These are phyloP conservation scores for Andricus curvator DNA, from an alignment of 2,888 invertebrate genomes.

Conservation along the genomic window DNA sequence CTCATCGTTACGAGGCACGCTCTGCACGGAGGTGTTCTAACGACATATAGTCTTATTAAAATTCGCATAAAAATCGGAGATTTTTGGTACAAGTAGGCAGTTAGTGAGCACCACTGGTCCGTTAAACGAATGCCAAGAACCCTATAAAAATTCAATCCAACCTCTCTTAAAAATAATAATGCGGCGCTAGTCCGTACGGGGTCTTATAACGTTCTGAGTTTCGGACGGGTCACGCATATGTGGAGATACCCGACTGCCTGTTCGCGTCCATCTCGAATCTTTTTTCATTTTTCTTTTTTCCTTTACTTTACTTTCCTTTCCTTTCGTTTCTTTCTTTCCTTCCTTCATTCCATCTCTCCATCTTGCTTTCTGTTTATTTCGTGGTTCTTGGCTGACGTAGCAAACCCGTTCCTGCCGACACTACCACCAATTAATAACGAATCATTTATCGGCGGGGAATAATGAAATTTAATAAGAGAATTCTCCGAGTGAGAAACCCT, in stretches of 20 bases:
- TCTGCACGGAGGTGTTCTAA: slow-evolving; percentile 58
- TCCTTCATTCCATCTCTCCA: slow-evolving; percentile 25
- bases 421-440: slow-evolving; percentile 53
- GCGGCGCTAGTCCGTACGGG: slow-evolving; percentile 58
- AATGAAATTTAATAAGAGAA: slow-evolving; percentile 56
- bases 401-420: slow-evolving; percentile 42
- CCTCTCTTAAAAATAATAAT: slow-evolving; percentile 73
- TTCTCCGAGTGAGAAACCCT: slow-evolving; percentile 29
- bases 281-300: slow-evolving; percentile 14
- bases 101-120: slow-evolving; percentile 66
- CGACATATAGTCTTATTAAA: slow-evolving; percentile 56
- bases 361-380: slow-evolving; percentile 43
- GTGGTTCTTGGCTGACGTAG: slow-evolving; percentile 33
- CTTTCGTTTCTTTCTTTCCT: slow-evolving; percentile 22
- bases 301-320: slow-evolving; percentile 24
- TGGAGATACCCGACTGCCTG: slow-evolving; percentile 32
- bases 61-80: slow-evolving; percentile 61
- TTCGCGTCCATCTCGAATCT: slow-evolving; percentile 42
- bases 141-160: slow-evolving; percentile 74
- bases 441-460: slow-evolving; percentile 54
- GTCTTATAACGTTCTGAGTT: slow-evolving; percentile 38
- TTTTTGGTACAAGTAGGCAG: slow-evolving; percentile 30
- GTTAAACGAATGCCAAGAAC: slow-evolving; percentile 64
- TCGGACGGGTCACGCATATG: slow-evolving; percentile 44
- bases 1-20: slow-evolving; percentile 21